Conservation (phyloP, 2,888 invertebrate genomes). For the Polyommatus iphigenia region DNA sequence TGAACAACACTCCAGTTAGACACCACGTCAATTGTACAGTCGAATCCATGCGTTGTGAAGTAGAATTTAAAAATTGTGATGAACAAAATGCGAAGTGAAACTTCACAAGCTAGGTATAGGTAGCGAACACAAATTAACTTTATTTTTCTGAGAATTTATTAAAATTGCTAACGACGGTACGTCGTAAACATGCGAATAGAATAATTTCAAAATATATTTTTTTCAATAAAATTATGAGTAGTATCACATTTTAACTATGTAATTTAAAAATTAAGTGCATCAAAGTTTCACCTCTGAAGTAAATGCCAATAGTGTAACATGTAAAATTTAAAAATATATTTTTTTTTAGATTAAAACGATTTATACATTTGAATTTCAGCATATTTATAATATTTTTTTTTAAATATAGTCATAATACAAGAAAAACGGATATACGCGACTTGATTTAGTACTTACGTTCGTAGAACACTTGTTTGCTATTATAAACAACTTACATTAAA, state of each 20-base stretch:
- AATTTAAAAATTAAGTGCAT: neutral
- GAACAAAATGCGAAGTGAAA: neutral
- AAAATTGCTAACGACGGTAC: neutral
- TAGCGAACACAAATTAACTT: neutral
- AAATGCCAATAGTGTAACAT: neutral
- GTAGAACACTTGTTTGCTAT: neutral
- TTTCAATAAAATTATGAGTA: neutral
- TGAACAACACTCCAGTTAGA: conserved; percentile 54
- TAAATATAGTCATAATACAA: neutral
- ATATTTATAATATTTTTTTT: neutral
- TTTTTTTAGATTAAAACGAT: neutral
- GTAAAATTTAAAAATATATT: neutral
- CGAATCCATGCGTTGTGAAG: neutral
- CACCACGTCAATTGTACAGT: neutral
- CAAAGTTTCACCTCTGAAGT: neutral
- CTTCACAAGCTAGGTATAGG: neutral
- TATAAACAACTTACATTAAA: neutral
- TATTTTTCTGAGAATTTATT: neutral
- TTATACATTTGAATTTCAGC: neutral
- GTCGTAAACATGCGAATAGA: neutral
- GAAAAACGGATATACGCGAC: neutral
- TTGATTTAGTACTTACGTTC: neutral
- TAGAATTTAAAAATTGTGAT: neutral
- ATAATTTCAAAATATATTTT: neutral
- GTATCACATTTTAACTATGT: neutral